Conservation (phyloP, 2,113 vertebrate species). For the Camelus dromedarius region DNA sequence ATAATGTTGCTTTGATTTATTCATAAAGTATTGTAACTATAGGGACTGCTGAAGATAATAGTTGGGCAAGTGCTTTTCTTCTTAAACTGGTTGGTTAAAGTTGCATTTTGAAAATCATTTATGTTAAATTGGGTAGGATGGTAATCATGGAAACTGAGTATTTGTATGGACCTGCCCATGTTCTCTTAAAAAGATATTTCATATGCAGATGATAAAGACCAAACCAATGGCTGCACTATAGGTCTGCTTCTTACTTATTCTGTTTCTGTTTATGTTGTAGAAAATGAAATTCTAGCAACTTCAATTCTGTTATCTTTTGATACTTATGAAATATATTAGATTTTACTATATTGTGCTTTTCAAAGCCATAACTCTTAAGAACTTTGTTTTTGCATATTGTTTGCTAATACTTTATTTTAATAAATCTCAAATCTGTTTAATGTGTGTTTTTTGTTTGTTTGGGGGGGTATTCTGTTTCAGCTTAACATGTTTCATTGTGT, state of each 20-base stretch:
- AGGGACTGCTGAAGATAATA: not conserved
- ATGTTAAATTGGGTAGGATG: constrained; percentile 53
- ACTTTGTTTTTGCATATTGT: constrained; percentile 87
- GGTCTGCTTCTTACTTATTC: constrained; percentile 82
- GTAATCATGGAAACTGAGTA: not conserved
- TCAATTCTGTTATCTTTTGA: constrained; percentile 84
- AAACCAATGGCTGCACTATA: constrained; percentile 79
- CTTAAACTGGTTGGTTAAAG: constrained; percentile 12
- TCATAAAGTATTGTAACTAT: constrained; percentile 11
- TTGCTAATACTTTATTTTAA: constrained; percentile 88
- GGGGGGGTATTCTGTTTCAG: not conserved
- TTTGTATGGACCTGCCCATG: not conserved
- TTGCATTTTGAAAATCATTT: constrained; percentile 62
- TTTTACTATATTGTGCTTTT: constrained; percentile 87
- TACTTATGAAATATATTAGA: constrained; percentile 84
- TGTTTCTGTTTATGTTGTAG: constrained; percentile 85
- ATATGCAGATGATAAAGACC: constrained; percentile 68
- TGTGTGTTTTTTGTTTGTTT: not conserved
- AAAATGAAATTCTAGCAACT: constrained; percentile 83
- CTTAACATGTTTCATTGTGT: not conserved
- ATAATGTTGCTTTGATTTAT: constrained; percentile 39
- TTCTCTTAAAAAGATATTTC: constrained; percentile 27
- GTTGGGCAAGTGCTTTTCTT: not conserved
- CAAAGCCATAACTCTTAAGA: constrained; percentile 84
- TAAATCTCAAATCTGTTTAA: constrained; percentile 82